Conservation (phyloP, 2,113 vertebrate species). For the Butastur rufipennis region DNA sequence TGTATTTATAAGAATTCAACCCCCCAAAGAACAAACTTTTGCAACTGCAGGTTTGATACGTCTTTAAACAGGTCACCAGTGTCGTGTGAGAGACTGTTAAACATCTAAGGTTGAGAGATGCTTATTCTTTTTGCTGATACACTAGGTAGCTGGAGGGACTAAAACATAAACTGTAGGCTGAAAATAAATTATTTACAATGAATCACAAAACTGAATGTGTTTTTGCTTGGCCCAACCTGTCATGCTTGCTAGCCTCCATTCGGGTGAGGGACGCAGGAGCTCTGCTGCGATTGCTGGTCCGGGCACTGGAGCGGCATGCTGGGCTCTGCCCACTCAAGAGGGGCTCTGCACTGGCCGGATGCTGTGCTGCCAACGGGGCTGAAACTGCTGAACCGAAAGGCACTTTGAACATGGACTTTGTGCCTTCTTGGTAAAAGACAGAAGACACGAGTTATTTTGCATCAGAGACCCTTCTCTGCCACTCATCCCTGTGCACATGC, state of each 20-base stretch:
- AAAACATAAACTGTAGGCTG: neutral
- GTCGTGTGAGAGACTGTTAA: neutral
- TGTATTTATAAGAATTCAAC: neutral
- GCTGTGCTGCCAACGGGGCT: accelerated
- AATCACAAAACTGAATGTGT: neutral
- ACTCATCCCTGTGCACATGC: neutral
- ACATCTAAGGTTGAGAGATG: neutral
- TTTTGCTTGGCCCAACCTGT: neutral
- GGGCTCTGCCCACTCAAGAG: neutral
- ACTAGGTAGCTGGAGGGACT: neutral
- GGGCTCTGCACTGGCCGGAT: accelerated
- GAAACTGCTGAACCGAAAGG: neutral
- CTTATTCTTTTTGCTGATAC: neutral
- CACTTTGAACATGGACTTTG: neutral
- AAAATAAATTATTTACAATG: neutral
- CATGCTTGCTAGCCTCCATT: neutral
- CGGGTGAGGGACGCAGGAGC: neutral
- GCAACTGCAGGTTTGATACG: neutral
- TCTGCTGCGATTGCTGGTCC: neutral
- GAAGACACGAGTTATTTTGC: accelerated
- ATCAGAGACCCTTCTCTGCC: neutral
- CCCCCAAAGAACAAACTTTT: neutral
- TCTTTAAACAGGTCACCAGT: neutral
- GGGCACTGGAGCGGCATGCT: accelerated
- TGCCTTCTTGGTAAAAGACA: neutral